Conservation (phyloP, 2,888 invertebrate genomes). For the Arctia plantaginis region DNA sequence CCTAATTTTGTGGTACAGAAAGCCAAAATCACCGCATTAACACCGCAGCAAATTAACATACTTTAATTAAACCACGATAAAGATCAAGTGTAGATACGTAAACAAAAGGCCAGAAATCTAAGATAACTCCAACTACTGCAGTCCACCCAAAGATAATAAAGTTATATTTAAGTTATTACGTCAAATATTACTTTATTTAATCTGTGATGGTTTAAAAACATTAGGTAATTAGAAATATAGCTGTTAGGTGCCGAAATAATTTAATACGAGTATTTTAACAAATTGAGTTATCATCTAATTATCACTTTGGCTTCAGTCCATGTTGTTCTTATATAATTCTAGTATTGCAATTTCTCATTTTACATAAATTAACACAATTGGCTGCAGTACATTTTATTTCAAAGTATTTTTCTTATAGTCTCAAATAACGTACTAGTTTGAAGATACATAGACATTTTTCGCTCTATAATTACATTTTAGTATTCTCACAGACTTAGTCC, state of each 20-base stretch:
- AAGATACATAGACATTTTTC: no score
- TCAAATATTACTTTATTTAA: background rate
- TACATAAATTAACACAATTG: slow-evolving; percentile 29
- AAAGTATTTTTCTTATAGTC: background rate
- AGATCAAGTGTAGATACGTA: background rate
- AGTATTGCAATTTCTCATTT: slow-evolving; percentile 27
- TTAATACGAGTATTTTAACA: background rate
- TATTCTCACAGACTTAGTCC: no score
- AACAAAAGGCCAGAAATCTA: slow-evolving; percentile 1
- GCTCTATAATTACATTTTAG: no score
- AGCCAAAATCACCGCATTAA: background rate
- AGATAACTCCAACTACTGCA: background rate
- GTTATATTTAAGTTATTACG: background rate
- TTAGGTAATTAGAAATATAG: background rate
- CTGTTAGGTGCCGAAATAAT: background rate
- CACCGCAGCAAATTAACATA: background rate
- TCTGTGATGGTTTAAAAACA: background rate
- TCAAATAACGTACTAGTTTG: no score
- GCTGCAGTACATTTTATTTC: background rate
- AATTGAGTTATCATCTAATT: background rate
- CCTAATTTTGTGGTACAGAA: no score
- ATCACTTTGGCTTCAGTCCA: background rate
- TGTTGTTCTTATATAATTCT: background rate
- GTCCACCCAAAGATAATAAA: background rate
- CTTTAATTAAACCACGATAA: background rate